These are phyloP conservation scores for Machaerirhynchus nigripectus DNA, from an alignment of 2,113 vertebrate genomes.

Conservation along the genomic window DNA sequence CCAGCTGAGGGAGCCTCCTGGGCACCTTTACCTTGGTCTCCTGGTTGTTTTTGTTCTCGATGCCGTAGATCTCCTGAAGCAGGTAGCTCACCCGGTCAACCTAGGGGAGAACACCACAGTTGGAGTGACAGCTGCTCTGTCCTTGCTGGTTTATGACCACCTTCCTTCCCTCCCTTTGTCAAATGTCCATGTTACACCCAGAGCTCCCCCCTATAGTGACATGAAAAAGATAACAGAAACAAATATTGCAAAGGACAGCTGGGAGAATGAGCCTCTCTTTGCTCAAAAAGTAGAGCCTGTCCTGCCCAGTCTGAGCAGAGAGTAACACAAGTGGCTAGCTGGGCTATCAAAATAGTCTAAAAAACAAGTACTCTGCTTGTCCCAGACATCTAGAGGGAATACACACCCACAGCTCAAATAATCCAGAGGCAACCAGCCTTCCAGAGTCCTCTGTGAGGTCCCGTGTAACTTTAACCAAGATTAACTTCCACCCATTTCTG, in stretches of 20 bases:
- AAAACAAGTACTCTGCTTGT: background rate
- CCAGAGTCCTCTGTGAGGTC: background rate
- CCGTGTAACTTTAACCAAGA: background rate
- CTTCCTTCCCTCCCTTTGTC: background rate
- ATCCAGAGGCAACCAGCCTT: background rate
- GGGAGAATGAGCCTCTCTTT: background rate
- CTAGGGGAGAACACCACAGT: constrained; percentile 60
- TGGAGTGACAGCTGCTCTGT: background rate
- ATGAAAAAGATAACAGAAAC: background rate
- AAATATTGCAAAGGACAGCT: background rate
- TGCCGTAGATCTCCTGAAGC: constrained; percentile 98
- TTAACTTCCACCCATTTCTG: background rate
- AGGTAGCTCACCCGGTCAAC: constrained; percentile 98
- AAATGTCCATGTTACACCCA: background rate
- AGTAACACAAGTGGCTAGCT: background rate
- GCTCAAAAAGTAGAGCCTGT: background rate
- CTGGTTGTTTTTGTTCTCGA: constrained; percentile 98
- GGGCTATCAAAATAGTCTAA: background rate
- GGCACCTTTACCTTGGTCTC: constrained; percentile 87
- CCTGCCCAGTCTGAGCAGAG: background rate
- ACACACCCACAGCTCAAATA: background rate
- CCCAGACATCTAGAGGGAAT: background rate
- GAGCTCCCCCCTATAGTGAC: background rate
- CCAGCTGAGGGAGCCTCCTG: background rate
- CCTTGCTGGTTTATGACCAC: background rate